Conservation (phyloP, 2,888 invertebrate species). For the Nomada goodeniana region DNA sequence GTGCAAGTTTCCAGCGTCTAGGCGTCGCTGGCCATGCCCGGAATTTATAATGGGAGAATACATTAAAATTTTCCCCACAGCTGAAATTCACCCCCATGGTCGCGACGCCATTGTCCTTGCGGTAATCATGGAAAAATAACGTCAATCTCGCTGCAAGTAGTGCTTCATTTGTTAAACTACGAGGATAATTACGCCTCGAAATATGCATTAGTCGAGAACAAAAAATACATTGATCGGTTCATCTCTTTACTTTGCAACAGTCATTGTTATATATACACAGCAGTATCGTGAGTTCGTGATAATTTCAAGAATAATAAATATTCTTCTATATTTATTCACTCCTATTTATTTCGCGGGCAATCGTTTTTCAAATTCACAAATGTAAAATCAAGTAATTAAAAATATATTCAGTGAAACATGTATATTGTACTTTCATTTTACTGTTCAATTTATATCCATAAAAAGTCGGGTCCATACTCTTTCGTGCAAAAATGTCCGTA, state of each 20-base stretch:
- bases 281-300: no score
- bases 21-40: slow-evolving; percentile 60
- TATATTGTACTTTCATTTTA: no score
- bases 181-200: slow-evolving; percentile 52
- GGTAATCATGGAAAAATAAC: slow-evolving; percentile 63
- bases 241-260: background rate
- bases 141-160: slow-evolving; percentile 60
- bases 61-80: slow-evolving; percentile 80
- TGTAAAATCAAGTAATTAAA: no score
- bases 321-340: no score
- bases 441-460: no score
- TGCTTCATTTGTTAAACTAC: slow-evolving; percentile 62
- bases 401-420: no score
- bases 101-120: slow-evolving; percentile 32
- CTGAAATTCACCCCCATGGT: slow-evolving; percentile 24
- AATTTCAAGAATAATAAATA: no score
- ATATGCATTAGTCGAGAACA: slow-evolving; percentile 28
- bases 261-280: slow-evolving; percentile 6
- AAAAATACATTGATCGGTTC: slow-evolving; percentile 21
- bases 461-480: no score
- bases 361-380: no score
- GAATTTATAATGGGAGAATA: slow-evolving; percentile 80
- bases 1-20: slow-evolving; percentile 78
- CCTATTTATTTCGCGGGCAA: no score
- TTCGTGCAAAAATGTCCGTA: no score